Base-by-base conservation (phyloP, 2,113 vertebrate genomes). In the Rhagologus leucostigma region DNA sequence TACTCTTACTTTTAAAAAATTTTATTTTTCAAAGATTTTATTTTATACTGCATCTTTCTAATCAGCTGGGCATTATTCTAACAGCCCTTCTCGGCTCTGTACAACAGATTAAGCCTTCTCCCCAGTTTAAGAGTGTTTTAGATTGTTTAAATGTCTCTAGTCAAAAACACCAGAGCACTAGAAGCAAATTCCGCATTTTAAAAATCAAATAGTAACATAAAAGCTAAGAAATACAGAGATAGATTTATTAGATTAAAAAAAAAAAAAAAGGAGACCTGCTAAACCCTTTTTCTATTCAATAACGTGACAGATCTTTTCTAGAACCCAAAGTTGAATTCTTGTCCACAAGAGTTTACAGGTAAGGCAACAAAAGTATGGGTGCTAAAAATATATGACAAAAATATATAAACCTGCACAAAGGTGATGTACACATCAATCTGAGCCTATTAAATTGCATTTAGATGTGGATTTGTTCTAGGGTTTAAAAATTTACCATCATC, bases 1-100 rank as follows among this genome's bases (percentile, higher is more conserved):
- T 27, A 0, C 4, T 20, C 41, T 27, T 26, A 19, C 16, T 14
- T 2, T 56, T n/a, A 29, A 3, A 4, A 2, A 19, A 37, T 16
- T 9, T 32, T 41, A 19, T 18, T 14, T 2, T 56, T n/a, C 29
- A 3, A 4, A 2, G 16, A 37, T 16, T 9, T 32, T 41, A 13
- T 14, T 32, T 60, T 7, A 47, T 22, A 41, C 5, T 19, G 20
- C 10, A 65, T 62, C 33, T 37, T 70, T 55, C 30, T 56, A 23
- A 50, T 57, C 50, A 57, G 41, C n/a, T 90, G 22, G 29, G 12
- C 37, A 47, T 65, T 85, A 32, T 53, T 71, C 32, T 42, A 71
- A 64, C 22, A 56, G n/a, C 24, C 20, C 13, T 47, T 47, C 57
- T 68, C 35, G 35, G 10, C 24, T 68, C 27, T 56, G 39, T 47